These are phyloP conservation scores for Passer montanus DNA, from an alignment of 2,113 vertebrate species.

Conservation along the genomic window DNA sequence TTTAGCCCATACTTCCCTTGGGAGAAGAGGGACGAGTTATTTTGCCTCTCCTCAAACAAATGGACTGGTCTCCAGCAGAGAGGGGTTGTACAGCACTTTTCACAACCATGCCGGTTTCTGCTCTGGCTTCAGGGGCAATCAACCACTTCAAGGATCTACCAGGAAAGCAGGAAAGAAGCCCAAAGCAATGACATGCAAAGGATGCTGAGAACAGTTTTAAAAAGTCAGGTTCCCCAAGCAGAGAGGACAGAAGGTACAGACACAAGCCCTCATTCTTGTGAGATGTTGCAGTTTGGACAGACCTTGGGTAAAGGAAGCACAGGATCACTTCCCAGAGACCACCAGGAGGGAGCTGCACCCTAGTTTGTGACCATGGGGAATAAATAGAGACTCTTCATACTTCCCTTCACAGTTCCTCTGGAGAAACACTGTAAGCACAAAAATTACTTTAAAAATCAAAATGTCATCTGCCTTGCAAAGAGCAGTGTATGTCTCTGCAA, in stretches of 20 bases:
- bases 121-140: background rate
- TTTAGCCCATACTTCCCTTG: too few species aligned
- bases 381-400: background rate
- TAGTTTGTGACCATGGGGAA: background rate
- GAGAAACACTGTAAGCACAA: background rate
- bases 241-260: background rate
- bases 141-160: background rate
- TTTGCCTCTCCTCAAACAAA: background rate
- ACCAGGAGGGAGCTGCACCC: background rate
- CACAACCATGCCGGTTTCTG: background rate
- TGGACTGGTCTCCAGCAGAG: background rate
- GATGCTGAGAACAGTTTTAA: background rate
- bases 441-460: background rate
- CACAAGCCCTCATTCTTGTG: background rate
- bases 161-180: background rate
- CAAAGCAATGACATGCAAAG: background rate
- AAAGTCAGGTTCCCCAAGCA: background rate
- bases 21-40: background rate
- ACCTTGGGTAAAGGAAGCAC: background rate
- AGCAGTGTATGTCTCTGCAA: background rate
- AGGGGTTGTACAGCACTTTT: background rate
- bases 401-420: background rate
- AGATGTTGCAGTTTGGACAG: background rate
- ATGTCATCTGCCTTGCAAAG: background rate
- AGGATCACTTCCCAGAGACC: background rate